Conservation (phyloP, 1,140 invertebrate species). For the Bicyclus anynana region DNA sequence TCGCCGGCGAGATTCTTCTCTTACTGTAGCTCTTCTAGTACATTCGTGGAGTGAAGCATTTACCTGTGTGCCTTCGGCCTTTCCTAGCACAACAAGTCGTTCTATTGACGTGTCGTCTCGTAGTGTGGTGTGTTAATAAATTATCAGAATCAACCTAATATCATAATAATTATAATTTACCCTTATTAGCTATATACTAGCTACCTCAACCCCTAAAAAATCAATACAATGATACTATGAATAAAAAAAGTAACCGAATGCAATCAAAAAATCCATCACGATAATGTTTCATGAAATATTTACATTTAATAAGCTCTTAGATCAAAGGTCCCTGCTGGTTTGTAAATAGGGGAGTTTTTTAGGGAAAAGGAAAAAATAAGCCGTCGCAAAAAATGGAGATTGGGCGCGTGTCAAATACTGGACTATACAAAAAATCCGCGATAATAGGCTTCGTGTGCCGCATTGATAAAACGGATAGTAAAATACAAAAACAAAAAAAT, state of each 20-base stretch:
- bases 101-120: too few species aligned
- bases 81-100: too few species aligned
- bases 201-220: too few species aligned
- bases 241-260: conserved; percentile 17
- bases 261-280: conserved; percentile 31
- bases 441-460: conserved; percentile 39
- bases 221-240: conserved; percentile 17
- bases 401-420: conserved; percentile 45
- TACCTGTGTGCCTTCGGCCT: too few species aligned
- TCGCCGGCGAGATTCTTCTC: too few species aligned
- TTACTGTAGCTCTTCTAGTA: too few species aligned
- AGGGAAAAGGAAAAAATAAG: conserved; percentile 39
- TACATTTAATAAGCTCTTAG: conserved; percentile 72
- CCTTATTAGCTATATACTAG: neutral
- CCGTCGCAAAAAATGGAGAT: conserved; percentile 32
- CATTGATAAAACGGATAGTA: too few species aligned
- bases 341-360: conserved; percentile 66
- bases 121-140: too few species aligned
- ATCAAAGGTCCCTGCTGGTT: conserved; percentile 69
- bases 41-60: too few species aligned
- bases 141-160: too few species aligned
- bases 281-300: conserved; percentile 72
- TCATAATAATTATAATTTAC: neutral
- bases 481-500: too few species aligned
- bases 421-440: conserved; percentile 32